A percentile compares a stretch with the other conserved stretches of the same genome.
Evolutionary conservation across 2,888 invertebrate genomes (phyloP).

Genomic region (Cinara cedri): DNA sequence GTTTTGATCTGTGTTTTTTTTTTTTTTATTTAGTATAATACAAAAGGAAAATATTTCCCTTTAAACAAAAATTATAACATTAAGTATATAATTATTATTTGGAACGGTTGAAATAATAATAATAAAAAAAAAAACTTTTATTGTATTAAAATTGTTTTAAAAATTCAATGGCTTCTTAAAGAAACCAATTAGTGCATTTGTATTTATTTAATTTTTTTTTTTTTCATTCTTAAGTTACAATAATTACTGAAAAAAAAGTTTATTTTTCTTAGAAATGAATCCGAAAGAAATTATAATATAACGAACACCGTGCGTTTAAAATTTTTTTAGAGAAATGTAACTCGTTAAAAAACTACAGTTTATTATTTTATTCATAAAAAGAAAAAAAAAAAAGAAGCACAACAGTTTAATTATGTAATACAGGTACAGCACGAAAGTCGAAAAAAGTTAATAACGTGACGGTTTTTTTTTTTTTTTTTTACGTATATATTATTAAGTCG

Average conservation of each 20-base stretch:
- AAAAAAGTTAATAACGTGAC: not conserved
- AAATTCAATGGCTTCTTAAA: not conserved
- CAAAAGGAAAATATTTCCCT: conserved; percentile 4
- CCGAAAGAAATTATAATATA: conserved; percentile 15
- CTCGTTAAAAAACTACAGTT: conserved; percentile 6
- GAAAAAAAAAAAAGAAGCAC: not conserved
- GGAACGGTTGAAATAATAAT: not conserved
- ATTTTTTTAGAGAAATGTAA: not conserved
- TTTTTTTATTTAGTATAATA: not conserved
- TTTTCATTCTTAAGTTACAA: conserved; percentile 1
- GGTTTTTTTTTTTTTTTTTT: too few relatives aligned
- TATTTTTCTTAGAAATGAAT: not conserved
- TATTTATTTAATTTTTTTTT: not conserved
- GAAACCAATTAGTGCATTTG: not conserved
- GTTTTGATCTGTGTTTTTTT: too few relatives aligned
- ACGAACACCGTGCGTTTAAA: not conserved
- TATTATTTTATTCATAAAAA: not conserved
- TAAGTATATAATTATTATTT: conserved; percentile 1
- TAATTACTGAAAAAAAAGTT: conserved; percentile 3
- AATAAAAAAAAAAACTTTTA: conserved; percentile 7
- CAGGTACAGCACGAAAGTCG: not conserved
- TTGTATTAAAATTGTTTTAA: conserved; percentile 12
- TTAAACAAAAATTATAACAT: not conserved
- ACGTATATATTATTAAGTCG: too few relatives aligned
- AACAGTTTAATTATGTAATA: not conserved